These are phyloP conservation scores for Nerophis ophidion DNA, from an alignment of 2,113 vertebrate genomes.

Conservation along the genomic window DNA sequence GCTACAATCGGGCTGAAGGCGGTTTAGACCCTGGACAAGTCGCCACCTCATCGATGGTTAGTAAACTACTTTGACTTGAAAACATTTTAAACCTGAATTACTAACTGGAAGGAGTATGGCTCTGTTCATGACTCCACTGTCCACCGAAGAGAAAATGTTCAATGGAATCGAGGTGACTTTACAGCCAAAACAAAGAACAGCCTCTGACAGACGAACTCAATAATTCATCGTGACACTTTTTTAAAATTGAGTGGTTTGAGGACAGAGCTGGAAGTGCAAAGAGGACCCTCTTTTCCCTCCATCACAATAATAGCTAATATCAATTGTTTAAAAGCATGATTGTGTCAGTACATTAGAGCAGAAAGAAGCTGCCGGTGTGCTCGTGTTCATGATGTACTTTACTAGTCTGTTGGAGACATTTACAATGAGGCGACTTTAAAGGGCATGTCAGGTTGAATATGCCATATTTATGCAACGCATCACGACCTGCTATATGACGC, in stretches of 20 bases:
- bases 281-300: background rate
- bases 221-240: conserved; percentile 21
- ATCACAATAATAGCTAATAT: background rate
- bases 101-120: background rate
- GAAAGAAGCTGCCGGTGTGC: background rate
- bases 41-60: too few relatives aligned
- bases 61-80: too few relatives aligned
- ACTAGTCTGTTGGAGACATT: conserved; percentile 29
- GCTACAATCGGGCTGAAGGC: too few relatives aligned
- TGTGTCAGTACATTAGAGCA: background rate
- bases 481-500: conserved; percentile 30
- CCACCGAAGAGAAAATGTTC: background rate
- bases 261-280: conserved; percentile 1
- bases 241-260: background rate
- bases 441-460: conserved; percentile 51
- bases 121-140: background rate
- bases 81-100: background rate
- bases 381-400: conserved; percentile 23
- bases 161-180: conserved; percentile 7
- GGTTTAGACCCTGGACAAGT: too few relatives aligned
- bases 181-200: conserved; percentile 11
- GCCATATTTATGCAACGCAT: conserved; percentile 20
- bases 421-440: conserved; percentile 41
- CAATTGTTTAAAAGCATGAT: background rate
- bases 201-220: conserved; percentile 3